These are phyloP conservation scores for Orestias chungarensis DNA, from an alignment of 2,797 vertebrate species.

Conservation along the genomic window DNA sequence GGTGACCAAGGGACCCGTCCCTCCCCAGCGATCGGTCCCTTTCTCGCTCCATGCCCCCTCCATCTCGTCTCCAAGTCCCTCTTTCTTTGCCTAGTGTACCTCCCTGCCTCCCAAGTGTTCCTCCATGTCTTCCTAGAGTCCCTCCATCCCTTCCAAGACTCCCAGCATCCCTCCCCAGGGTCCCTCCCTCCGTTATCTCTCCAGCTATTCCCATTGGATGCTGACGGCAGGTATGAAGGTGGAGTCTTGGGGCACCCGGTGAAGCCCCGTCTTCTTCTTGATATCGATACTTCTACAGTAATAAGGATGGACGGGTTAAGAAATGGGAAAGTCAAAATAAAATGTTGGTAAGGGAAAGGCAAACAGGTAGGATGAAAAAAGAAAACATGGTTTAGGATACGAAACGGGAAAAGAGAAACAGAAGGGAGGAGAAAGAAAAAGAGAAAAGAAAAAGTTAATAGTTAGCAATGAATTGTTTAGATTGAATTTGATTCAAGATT, in stretches of 20 bases:
- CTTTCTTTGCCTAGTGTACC: conserved; percentile 19
- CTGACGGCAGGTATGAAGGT: conserved; percentile 71
- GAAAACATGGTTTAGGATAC: conserved; percentile 7
- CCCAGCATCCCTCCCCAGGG: conserved; percentile 53
- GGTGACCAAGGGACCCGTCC: conserved; percentile 84
- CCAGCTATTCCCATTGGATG: conserved; percentile 63
- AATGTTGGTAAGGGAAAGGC: conserved; percentile 7
- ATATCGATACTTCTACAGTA: conserved; percentile 90
- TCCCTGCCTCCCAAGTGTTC: conserved; percentile 15
- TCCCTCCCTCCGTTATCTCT: conserved; percentile 65
- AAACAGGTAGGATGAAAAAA: conserved; percentile 10
- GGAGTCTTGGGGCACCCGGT: conserved; percentile 70
- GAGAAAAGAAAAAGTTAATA: conserved; percentile 43
- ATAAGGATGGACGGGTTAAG: conserved; percentile 9
- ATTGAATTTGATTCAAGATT: conserved; percentile 15
- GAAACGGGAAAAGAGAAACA: not conserved
- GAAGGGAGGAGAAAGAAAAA: conserved; percentile 1
- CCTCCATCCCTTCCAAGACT: conserved; percentile 32
- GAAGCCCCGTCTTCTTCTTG: conserved; percentile 90
- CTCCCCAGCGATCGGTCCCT: conserved; percentile 79
- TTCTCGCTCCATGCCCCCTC: conserved; percentile 49
- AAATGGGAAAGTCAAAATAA: not conserved
- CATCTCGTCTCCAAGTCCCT: conserved; percentile 56
- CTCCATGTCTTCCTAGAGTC: conserved; percentile 12
- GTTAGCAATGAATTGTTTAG: conserved; percentile 13